Evolutionary conservation across 2,113 vertebrate species (phyloP), one percentile per base, ranked within the genome.

Genomic region (Perca flavescens): DNA sequence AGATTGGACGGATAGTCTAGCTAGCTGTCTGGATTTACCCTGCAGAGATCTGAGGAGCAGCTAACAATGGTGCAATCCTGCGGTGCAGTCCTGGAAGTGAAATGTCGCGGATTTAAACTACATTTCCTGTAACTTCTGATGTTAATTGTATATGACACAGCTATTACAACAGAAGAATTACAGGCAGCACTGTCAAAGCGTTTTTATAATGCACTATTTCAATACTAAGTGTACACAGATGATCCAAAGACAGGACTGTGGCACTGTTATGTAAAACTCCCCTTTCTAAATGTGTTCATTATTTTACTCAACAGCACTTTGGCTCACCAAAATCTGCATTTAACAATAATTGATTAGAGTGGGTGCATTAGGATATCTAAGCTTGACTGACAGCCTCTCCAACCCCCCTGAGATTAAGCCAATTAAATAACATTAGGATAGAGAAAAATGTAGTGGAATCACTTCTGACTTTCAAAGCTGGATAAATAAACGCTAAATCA

Each of bases 401-500:
- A 91, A 77, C 72, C 83, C 82, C 81, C 84, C 53, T 2, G 63
- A 84, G 91, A 93, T 92, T 89, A 93, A 93, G 82, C 88, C 85
- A 91, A 94, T 94, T 94, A 93, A 94, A 92, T 86, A 85, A 89
- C 88, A 90, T 83, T 77, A 86, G 78, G 61, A 87, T 28, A 56
- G 74, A 67, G 58, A 79, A 81, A 86, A 89, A 91, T 75, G 84
- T 36, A 67, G 88, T 70, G 68, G 76, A 82, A 86, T 91, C 85
- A 87, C 88, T 91, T 83, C 78, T 77, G 88, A 89, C 91, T 95
- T 92, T 82, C 79, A 93, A 92, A 88, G 91, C 74, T 78, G 89
- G 87, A 91, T 94, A 94, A 95, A 95, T 93, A 95, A 90, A 94
- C 62, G 69, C 81, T 74, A 91, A 93, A 95, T 94, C 88, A 93